A percentile compares a stretch with the other conserved stretches of the same genome.
Evolutionary conservation across 2,888 invertebrate species (phyloP).

Genomic region (Cerceris rybyensis): DNA sequence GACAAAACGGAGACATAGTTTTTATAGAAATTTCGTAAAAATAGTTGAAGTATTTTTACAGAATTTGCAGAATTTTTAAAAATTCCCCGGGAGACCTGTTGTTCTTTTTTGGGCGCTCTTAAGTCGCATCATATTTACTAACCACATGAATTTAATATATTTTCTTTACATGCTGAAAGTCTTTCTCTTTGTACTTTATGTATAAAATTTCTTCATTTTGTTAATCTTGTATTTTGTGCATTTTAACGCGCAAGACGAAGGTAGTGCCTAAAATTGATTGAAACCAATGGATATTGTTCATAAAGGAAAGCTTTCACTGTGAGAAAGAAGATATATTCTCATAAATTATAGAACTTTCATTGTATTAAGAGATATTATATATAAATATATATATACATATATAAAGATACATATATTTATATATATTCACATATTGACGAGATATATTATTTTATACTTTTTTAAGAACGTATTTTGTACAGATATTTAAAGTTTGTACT

Average conservation of each 20-base stretch:
- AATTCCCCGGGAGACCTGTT: slow-evolving; percentile 27
- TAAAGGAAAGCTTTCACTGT: slow-evolving; percentile 33
- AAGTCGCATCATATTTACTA: slow-evolving; percentile 51
- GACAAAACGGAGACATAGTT: slow-evolving; percentile 7
- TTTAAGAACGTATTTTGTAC: slow-evolving; percentile 77
- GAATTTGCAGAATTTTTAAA: slow-evolving; percentile 34
- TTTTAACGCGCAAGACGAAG: slow-evolving; percentile 3
- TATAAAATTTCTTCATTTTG: background rate
- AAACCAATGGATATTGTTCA: slow-evolving; percentile 1
- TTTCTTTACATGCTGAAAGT: slow-evolving; percentile 50
- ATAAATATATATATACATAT: slow-evolving; percentile 29
- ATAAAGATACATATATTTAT: slow-evolving; percentile 18
- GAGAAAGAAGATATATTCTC: slow-evolving; percentile 43
- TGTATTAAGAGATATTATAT: slow-evolving; percentile 54
- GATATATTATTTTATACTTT: slow-evolving; percentile 78
- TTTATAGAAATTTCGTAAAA: slow-evolving; percentile 31
- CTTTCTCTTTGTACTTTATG: background rate
- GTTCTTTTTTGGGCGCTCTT: slow-evolving; percentile 40
- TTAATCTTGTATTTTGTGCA: background rate
- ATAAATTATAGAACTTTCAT: slow-evolving; percentile 43
- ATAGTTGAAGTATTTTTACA: slow-evolving; percentile 44
- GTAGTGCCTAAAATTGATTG: slow-evolving; percentile 15
- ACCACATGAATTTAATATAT: slow-evolving; percentile 46
- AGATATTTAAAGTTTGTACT: slow-evolving; percentile 66
- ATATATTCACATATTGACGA: slow-evolving; percentile 73